Conservation (phyloP, 2,113 vertebrate genomes). For the Perca schrenkii region DNA sequence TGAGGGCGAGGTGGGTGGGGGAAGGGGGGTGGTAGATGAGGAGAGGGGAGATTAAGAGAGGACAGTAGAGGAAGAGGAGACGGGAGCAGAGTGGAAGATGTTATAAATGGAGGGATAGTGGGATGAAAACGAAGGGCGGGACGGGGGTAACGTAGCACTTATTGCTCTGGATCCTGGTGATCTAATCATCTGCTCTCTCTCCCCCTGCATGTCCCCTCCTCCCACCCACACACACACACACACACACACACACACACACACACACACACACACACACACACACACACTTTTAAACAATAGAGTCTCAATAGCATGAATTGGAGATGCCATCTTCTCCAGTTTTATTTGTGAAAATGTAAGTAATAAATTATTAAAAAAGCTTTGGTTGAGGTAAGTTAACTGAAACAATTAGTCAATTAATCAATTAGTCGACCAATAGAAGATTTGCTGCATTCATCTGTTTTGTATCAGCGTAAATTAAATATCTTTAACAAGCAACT, state of each 20-base stretch:
- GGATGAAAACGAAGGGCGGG: slow-evolving; percentile 50
- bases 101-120: slow-evolving; percentile 63
- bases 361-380: not conserved
- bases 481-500: not conserved
- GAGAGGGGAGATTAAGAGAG: slow-evolving; percentile 45
- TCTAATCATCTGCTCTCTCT: slow-evolving; percentile 64
- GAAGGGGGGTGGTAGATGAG: slow-evolving; percentile 10
- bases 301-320: slow-evolving; percentile 13
- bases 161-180: slow-evolving; percentile 71
- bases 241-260: slow-evolving; percentile 19
- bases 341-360: slow-evolving; percentile 7
- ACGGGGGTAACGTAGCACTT: slow-evolving; percentile 68
- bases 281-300: slow-evolving; percentile 33
- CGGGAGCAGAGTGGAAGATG: slow-evolving; percentile 54
- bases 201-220: slow-evolving; percentile 26
- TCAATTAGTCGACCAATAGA: not conserved
- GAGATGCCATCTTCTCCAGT: not conserved
- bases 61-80: slow-evolving; percentile 44
- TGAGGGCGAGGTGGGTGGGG: not conserved
- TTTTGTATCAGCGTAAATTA: not conserved
- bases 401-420: not conserved
- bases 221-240: slow-evolving; percentile 5
- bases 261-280: slow-evolving; percentile 12
- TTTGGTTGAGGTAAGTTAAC: not conserved
- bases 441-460: not conserved